Evolutionary conservation across 2,888 invertebrate species (phyloP), one percentile per base, ranked within the genome.

Genomic region (Embidobia sp.): DNA sequence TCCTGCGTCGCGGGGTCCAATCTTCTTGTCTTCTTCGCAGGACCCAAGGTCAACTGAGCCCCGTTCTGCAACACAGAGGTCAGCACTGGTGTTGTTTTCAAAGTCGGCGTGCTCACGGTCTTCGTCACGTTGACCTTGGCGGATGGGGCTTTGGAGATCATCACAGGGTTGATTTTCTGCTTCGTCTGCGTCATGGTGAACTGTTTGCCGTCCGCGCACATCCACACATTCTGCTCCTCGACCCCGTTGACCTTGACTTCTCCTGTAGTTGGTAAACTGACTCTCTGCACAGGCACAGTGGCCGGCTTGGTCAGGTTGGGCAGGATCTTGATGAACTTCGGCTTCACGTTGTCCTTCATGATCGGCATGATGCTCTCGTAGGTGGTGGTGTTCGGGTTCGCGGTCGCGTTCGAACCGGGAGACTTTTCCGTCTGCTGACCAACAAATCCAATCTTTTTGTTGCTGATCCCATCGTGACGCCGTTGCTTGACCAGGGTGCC

Each of bases 401-500:
- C 0, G 1, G 67, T 1, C 1, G 49, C 13, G 2, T 53, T 59
- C 7, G 55, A 7, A 6, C 46, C 44, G 0, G 48, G 13, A 0
- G 75, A 16, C 1, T 75, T 55, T 8, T 82, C 73, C 0, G 81
- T 29, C 42, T 83, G 77, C 11, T 84, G 81, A n/a, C n/a, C n/a
- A n/a, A n/a, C n/a, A n/a, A n/a, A n/a, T n/a, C n/a, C n/a, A n/a
- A n/a, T n/a, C n/a, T n/a, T n/a, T n/a, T n/a, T n/a, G n/a, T n/a
- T n/a, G n/a, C n/a, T n/a, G n/a, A n/a, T n/a, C n/a, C n/a, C n/a
- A n/a, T n/a, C n/a, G n/a, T n/a, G n/a, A n/a, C n/a, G n/a, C n/a
- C n/a, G n/a, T n/a, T n/a, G n/a, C n/a, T n/a, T n/a, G n/a, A n/a
- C n/a, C n/a, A n/a, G n/a, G n/a, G n/a, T n/a, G n/a, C n/a, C n/a